Conservation (phyloP, 1,140 invertebrate species). For the Metaphire vulgaris region DNA sequence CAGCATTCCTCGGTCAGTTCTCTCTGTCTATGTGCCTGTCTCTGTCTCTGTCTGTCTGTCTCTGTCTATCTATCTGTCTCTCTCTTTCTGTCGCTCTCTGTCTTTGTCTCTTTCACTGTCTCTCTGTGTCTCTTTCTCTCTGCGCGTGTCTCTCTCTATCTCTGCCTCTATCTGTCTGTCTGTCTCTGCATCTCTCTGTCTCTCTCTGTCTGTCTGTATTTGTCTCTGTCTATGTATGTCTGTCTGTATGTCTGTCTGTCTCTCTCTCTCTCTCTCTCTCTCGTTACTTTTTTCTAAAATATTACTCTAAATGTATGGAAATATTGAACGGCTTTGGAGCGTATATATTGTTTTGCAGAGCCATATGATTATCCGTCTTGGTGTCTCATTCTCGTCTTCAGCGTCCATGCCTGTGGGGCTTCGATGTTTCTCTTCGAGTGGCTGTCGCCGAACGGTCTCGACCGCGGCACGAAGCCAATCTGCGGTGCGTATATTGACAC, state of each 20-base stretch:
- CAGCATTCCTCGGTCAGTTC: constrained; percentile 80
- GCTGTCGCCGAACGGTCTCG: constrained; percentile 52
- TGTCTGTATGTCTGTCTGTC: neutral
- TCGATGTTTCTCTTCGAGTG: constrained; percentile 97
- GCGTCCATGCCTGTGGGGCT: constrained; percentile 91
- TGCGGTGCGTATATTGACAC: constrained; percentile 50
- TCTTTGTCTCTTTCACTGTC: neutral
- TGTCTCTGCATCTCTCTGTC: neutral
- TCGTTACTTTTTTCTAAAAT: no score
- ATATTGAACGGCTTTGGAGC: no score
- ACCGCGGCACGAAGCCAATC: constrained; percentile 42
- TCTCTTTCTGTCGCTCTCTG: neutral
- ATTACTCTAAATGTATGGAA: no score
- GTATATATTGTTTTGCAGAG: constrained; percentile 61
- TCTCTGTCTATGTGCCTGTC: neutral
- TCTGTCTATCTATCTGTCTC: neutral
- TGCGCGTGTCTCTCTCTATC: neutral
- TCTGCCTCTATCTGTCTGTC: neutral
- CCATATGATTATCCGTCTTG: constrained; percentile 97
- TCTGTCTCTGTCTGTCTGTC: neutral
- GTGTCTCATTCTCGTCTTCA: constrained; percentile 92
- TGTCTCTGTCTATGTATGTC: neutral
- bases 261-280: neutral
- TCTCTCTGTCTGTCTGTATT: neutral
- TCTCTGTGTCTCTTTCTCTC: neutral